phyloP scores from a whole-genome alignment of 2,113 vertebrate genomes.

The Kobus ellipsiprymnus region DNA sequence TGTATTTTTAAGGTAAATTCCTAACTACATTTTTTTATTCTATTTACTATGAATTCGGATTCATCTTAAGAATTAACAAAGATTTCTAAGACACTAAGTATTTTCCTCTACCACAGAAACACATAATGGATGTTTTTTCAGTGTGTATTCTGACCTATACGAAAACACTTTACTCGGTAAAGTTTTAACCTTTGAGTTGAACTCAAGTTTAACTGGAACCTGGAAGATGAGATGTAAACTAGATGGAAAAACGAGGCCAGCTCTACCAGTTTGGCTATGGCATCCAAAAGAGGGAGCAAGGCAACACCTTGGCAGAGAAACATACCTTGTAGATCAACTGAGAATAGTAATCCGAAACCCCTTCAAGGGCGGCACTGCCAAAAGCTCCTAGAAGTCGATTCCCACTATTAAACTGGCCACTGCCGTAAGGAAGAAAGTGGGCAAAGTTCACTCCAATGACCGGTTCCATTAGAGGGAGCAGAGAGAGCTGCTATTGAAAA shows the following conservation, averaged over 20 bases:
- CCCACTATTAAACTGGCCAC: constrained; percentile 87
- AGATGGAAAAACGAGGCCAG: neutral
- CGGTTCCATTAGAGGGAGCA: constrained; percentile 96
- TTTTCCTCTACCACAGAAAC: constrained; percentile 9
- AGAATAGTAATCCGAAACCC: constrained; percentile 95
- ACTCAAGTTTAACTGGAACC: neutral
- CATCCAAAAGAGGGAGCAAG: constrained; percentile 5
- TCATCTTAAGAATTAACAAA: constrained; percentile 24
- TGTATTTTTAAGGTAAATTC: neutral
- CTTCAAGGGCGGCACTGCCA: constrained; percentile 92
- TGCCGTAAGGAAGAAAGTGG: constrained; percentile 94
- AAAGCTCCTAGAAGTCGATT: constrained; percentile 91
- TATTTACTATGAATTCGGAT: neutral
- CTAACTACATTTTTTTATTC: neutral
- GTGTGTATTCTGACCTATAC: constrained; percentile 1
- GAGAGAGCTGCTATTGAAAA: constrained; percentile 88
- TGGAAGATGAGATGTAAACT: neutral
- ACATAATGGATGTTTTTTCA: constrained; percentile 13
- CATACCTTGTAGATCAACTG: constrained; percentile 93
- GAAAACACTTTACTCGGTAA: neutral
- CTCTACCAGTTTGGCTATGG: neutral
- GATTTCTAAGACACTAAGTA: neutral
- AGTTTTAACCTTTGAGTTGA: neutral
- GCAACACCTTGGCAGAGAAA: constrained; percentile 16
- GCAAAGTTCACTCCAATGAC: constrained; percentile 93